phyloP scores from a whole-genome alignment of 1,140 invertebrate species.

The Carcinoscorpius rotundicauda region DNA sequence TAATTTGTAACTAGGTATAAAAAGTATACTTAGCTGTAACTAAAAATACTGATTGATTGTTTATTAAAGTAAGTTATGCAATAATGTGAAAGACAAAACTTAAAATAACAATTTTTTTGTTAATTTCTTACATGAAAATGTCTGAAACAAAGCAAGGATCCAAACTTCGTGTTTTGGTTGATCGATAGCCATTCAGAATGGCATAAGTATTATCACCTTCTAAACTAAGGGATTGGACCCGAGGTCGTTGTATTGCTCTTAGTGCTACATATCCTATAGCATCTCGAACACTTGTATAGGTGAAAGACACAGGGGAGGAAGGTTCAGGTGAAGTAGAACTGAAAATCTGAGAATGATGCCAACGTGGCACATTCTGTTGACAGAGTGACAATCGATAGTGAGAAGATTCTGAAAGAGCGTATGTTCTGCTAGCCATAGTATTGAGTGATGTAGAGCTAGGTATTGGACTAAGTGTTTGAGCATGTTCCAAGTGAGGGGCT shows the following conservation, averaged over 20 bases:
- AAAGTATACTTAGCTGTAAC: too few species aligned
- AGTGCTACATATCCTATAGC: constrained; percentile 67
- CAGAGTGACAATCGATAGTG: constrained; percentile 8
- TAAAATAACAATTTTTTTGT: neutral
- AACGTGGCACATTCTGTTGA: constrained; percentile 12
- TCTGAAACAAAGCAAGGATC: constrained; percentile 6
- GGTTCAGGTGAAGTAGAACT: constrained; percentile 18
- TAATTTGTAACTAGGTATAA: too few species aligned
- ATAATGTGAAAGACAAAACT: constrained; percentile 7
- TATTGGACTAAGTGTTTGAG: constrained; percentile 61
- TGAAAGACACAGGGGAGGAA: constrained; percentile 1
- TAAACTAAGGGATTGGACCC: constrained; percentile 29
- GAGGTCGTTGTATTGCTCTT: constrained; percentile 51
- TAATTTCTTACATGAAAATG: neutral
- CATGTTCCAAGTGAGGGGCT: constrained; percentile 28
- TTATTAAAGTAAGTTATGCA: neutral
- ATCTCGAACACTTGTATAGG: constrained; percentile 30
- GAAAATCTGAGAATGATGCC: constrained; percentile 9
- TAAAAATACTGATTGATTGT: neutral
- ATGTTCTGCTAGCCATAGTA: constrained; percentile 12
- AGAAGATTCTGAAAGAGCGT: constrained; percentile 8
- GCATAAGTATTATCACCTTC: constrained; percentile 7
- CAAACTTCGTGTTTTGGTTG: constrained; percentile 18
- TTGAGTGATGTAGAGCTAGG: constrained; percentile 47
- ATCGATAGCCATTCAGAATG: constrained; percentile 10